Base-by-base conservation (phyloP, 2,113 vertebrate genomes). In the Stigmatopora nigra region DNA sequence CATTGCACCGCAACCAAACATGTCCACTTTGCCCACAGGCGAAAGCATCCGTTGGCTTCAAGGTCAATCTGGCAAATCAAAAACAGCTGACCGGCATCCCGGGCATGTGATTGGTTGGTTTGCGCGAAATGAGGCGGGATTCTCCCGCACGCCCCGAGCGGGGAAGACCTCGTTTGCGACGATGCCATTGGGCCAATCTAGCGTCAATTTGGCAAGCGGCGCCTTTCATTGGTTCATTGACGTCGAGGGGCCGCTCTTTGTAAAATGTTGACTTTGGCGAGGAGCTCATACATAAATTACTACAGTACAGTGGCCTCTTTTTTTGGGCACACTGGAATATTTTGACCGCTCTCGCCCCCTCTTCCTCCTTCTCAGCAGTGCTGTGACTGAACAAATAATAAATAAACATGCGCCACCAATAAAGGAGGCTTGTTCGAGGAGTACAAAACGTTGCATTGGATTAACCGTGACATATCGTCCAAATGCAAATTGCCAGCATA, bases 1-100 rank as follows among this genome's bases (percentile, higher is more conserved):
- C 64, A 67, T 16, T 79, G 61, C 78, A 48, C 31, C 12, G 76
- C 81, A 88, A 87, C 86, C 87, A 4, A 88, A 86, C 87, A 71
- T 3, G 16, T 60, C 0, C 0, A 0, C 0, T 64, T 53, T 31
- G 22, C 14, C 13, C 0, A 63, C 71, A 76, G 63, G 1, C 0
- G 35, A 3, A 1, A 4, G 22, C 41, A 88, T 88, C 87, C 4
- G 87, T 65, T 79, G 46, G 22, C 15, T 62, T 51, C 67, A 66
- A 76, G 63, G 78, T 73, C 71, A 70, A 31, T 87, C 69, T 74
- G 56, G 44, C 59, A 59, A 72, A 71, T 64, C 22, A 45, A 55
- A 38, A 19, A 0, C 2, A 3, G 12, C 12, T 0, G 2, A 1
- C 5, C 1, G 31, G 0, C 0, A 13, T 64, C 45, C 0, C 0